These are phyloP conservation scores for Meda fulgida DNA, from an alignment of 2,797 vertebrate species.

Conservation along the genomic window DNA sequence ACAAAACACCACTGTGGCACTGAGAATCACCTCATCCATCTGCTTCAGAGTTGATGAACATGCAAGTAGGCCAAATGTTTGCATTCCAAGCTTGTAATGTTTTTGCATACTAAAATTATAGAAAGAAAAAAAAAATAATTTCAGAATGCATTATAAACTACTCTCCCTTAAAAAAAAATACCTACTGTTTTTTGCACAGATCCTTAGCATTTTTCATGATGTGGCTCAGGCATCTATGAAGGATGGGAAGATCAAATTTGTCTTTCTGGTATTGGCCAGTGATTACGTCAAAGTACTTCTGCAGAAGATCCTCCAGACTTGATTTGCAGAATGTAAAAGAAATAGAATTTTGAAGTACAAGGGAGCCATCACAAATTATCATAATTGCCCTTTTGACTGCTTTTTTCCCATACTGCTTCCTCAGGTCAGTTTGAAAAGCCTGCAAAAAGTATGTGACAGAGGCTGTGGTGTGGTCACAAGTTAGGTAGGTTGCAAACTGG, in stretches of 20 bases:
- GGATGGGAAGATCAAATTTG: background rate
- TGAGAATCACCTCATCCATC: background rate
- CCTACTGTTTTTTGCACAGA: conserved; percentile 10
- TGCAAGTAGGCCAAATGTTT: background rate
- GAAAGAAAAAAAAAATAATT: background rate
- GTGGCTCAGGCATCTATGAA: conserved; percentile 17
- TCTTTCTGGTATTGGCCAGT: conserved; percentile 5
- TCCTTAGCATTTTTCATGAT: conserved; percentile 17
- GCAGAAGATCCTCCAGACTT: conserved; percentile 12
- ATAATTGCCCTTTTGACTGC: conserved; percentile 2
- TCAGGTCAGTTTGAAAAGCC: background rate
- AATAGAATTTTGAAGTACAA: background rate
- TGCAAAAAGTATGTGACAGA: conserved; percentile 4
- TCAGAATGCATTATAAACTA: too few species aligned
- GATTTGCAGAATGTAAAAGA: background rate
- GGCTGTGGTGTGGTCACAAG: background rate
- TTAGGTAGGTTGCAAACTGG: conserved; percentile 22
- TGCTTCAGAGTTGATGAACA: background rate
- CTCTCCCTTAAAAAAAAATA: background rate
- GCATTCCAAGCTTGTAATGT: conserved; percentile 18
- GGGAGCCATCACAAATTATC: conserved; percentile 13
- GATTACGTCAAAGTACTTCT: background rate
- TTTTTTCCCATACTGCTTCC: background rate
- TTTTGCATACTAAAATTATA: background rate
- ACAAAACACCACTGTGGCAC: background rate